A percentile compares a stretch with the other conserved stretches of the same genome.
Evolutionary conservation across 2,797 vertebrate species (phyloP).

Genomic region (Poeciliopsis presidionis): DNA sequence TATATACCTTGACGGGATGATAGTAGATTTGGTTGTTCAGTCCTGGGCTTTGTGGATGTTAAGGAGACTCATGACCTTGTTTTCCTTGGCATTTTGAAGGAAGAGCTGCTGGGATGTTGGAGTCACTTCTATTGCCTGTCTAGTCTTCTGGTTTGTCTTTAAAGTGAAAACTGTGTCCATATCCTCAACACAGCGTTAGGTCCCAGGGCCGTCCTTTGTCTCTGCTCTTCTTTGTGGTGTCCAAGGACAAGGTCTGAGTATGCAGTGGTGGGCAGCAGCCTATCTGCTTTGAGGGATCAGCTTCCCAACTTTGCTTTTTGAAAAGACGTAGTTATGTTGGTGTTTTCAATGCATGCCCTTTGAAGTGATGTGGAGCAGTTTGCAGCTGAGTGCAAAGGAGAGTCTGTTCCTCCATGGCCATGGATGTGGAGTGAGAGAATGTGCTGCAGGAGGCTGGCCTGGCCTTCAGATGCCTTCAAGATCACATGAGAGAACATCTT

Average conservation of each 20-base stretch:
- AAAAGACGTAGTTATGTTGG: not conserved
- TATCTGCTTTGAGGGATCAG: not conserved
- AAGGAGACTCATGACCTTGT: not conserved
- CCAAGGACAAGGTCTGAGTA: not conserved
- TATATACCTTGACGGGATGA: not conserved
- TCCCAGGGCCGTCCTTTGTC: not conserved
- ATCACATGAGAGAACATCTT: not conserved
- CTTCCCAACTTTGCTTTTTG: not conserved
- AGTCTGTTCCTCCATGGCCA: not conserved
- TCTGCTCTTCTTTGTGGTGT: not conserved
- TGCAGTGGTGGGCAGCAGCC: not conserved
- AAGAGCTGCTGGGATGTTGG: not conserved
- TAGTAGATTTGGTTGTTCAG: not conserved
- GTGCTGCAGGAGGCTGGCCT: not conserved
- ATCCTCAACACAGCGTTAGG: not conserved
- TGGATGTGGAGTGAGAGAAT: not conserved
- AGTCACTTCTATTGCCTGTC: not conserved
- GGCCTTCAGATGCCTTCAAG: not conserved
- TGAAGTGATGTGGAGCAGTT: not conserved
- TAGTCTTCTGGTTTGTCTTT: not conserved
- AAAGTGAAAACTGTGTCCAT: not conserved
- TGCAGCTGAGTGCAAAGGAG: not conserved
- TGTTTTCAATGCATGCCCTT: not conserved
- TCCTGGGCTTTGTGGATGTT: not conserved
- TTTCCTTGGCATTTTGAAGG: not conserved